A percentile compares a stretch with the other conserved stretches of the same genome.
These are phyloP conservation scores for Nansenia antarctica DNA, from an alignment of 2,113 vertebrate genomes.

Conservation along the genomic window DNA sequence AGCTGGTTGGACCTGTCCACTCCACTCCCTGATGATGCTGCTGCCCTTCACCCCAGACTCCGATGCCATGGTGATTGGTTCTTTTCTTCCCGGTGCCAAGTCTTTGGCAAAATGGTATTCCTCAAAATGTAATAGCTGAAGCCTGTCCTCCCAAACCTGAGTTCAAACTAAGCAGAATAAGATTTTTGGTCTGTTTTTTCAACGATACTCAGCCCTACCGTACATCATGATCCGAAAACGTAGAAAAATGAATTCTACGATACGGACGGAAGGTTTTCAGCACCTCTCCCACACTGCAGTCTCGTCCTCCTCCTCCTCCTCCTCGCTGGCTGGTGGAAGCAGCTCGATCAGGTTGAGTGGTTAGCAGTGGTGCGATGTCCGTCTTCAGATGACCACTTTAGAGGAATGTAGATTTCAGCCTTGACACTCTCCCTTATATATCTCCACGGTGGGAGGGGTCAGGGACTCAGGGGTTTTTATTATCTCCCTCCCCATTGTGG, in stretches of 20 bases:
- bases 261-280: neutral
- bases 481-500: constrained; percentile 68
- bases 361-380: constrained; percentile 13
- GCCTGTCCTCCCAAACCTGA: neutral
- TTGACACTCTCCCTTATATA: constrained; percentile 74
- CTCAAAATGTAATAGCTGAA: neutral
- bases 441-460: constrained; percentile 65
- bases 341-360: constrained; percentile 33
- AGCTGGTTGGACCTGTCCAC: constrained; percentile 69
- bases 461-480: constrained; percentile 56
- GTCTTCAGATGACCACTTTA: constrained; percentile 46
- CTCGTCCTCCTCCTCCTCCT: constrained; percentile 15
- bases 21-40: constrained; percentile 65
- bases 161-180: neutral
- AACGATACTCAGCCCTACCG: neutral
- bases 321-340: constrained; percentile 5
- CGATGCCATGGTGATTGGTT: constrained; percentile 41
- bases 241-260: constrained; percentile 1
- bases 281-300: constrained; percentile 11
- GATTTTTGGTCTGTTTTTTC: neutral
- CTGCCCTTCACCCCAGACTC: constrained; percentile 44
- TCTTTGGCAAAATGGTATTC: neutral
- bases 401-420: constrained; percentile 50
- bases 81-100: neutral
- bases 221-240: neutral